Base-by-base conservation (phyloP, 2,797 vertebrate genomes). In the Danio jaintianensis region DNA sequence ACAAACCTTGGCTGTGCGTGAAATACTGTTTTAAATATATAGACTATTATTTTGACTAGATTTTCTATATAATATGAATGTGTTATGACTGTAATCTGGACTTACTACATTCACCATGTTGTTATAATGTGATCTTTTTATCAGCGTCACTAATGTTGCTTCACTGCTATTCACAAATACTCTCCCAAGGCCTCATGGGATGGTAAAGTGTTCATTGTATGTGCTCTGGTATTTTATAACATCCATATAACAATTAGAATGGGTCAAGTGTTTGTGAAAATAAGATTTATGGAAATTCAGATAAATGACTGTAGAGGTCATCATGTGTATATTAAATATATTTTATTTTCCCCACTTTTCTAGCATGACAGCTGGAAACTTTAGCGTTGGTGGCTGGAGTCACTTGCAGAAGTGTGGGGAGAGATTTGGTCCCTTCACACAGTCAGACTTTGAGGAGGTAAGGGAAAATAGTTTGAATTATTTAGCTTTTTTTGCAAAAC, bases 281-380 rank as follows among this genome's bases (percentile, higher is more conserved):
- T 22, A 22, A 10, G 58, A 7, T 38, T 38, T 0, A 16, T 38
- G 16, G 36, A 16, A 10, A 16, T 52, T 52, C 50, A 52, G 20
- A 11, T 10, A 12, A 56, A 29, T 58, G 61, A 13, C 22, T 66
- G 12, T 22, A 6, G 18, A 29, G 56, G 12, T 66, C 12, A 20
- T 13, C 18, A 43, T 18, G 8, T 66, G n/a, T 7, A 7, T 11
- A 16, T 43, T 20, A 64, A 64, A 10, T 45, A 63, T 63, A 43
- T 43, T 40, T 38, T 10, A 18, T 20, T 36, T 55, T 42, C 53
- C 92, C n/a, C 29, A 29, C 94, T 90, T 95, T 85, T 95, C 89
- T 93, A 99, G 98, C 96, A 98, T 99, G 98, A 97, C 98, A 94
- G 96, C 97, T 92, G 98, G 98, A 95, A 94, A 95, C 87, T 95